Evolutionary conservation across 2,797 vertebrate species (phyloP).

Genomic region (Decapterus maruadsi): DNA sequence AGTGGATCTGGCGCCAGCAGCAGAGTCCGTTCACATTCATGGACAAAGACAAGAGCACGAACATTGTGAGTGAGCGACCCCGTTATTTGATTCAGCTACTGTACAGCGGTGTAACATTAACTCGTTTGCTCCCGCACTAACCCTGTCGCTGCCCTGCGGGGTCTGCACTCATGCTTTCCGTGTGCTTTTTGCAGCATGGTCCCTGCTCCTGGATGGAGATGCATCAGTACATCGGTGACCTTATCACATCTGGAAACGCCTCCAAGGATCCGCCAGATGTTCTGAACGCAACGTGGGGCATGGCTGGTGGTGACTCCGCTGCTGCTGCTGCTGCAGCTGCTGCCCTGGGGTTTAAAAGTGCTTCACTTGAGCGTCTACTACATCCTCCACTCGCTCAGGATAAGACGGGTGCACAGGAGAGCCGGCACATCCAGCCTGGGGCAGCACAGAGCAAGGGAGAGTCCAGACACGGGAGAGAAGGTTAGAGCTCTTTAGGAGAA

Average conservation of each 20-base stretch:
- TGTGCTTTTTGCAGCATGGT: slow-evolving; percentile 65
- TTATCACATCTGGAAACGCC: slow-evolving; percentile 79
- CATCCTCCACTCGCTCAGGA: slow-evolving; percentile 55
- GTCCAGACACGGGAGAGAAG: slow-evolving; percentile 62
- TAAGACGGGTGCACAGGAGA: slow-evolving; percentile 51
- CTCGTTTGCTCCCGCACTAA: not conserved
- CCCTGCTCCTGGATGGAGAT: slow-evolving; percentile 87
- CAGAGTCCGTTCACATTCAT: slow-evolving; percentile 60
- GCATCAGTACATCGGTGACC: slow-evolving; percentile 87
- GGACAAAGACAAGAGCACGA: slow-evolving; percentile 85
- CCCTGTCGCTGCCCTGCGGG: not conserved
- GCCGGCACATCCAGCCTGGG: slow-evolving; percentile 35
- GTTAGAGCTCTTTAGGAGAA: slow-evolving; percentile 11
- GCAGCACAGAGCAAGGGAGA: slow-evolving; percentile 63
- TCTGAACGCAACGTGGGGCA: slow-evolving; percentile 76
- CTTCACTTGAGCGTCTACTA: slow-evolving; percentile 48
- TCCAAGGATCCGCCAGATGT: slow-evolving; percentile 80
- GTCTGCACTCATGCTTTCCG: slow-evolving; percentile 5
- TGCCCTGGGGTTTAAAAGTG: slow-evolving; percentile 63
- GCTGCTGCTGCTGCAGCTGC: slow-evolving; percentile 32
- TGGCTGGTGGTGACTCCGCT: slow-evolving; percentile 53
- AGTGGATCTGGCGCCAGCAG: not conserved
- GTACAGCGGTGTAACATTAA: not conserved
- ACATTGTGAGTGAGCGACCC: slow-evolving; percentile 76
- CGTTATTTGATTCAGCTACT: not conserved